These are phyloP conservation scores for Chiridota heheva DNA, from an alignment of 35 echinoderm and acorn worm species.

Conservation along the genomic window DNA sequence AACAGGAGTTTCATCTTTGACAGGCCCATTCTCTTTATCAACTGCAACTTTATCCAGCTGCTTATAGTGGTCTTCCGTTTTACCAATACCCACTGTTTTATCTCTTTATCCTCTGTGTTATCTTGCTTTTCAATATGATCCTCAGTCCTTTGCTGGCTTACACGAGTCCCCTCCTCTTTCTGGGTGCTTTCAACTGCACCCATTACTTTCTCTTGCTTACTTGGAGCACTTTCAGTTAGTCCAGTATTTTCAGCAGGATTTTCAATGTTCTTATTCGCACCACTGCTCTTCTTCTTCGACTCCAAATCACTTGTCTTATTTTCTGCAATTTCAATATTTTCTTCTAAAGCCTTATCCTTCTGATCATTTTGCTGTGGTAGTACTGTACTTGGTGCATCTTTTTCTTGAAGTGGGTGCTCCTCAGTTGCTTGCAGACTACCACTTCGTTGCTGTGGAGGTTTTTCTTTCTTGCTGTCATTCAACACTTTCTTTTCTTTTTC, in stretches of 20 bases:
- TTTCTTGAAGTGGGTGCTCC: conserved; percentile 34
- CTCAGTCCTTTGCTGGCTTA: not conserved
- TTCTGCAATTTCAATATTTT: conserved; percentile 28
- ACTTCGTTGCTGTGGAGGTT: not conserved
- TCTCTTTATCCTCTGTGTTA: not conserved
- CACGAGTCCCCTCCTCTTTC: not conserved
- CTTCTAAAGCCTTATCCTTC: conserved; percentile 64
- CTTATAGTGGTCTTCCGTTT: no score
- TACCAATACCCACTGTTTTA: no score
- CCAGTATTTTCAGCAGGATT: not conserved
- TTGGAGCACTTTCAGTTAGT: not conserved
- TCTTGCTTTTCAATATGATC: not conserved
- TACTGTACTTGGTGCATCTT: conserved; percentile 8
- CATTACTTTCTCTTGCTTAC: not conserved
- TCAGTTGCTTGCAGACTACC: not conserved
- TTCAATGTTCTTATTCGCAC: conserved; percentile 11
- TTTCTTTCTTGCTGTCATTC: no score
- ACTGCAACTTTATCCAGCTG: no score
- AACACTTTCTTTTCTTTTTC: no score
- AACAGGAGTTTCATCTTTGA: no score
- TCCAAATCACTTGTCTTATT: conserved; percentile 22
- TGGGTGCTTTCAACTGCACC: not conserved
- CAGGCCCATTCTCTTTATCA: no score
- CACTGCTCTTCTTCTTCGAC: not conserved
- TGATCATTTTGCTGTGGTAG: conserved; percentile 49